These are phyloP conservation scores for Epicauta chinensis DNA, from an alignment of 1,140 invertebrate genomes.

Conservation along the genomic window DNA sequence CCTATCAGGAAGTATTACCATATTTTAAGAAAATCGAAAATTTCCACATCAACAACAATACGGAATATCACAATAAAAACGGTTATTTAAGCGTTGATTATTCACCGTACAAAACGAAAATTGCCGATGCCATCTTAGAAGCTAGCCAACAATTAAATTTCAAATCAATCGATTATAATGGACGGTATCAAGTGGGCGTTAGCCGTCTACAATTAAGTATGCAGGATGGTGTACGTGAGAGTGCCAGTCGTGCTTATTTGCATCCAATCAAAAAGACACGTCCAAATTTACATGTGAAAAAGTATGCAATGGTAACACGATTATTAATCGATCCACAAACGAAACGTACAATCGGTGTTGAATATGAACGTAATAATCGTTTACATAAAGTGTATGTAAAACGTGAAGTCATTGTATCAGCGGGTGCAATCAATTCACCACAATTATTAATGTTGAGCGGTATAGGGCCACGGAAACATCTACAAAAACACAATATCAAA, in stretches of 20 bases:
- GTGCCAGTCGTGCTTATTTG: constrained; percentile 67
- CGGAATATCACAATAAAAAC: constrained; percentile 42
- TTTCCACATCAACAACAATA: constrained; percentile 50
- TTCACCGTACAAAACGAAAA: constrained; percentile 51
- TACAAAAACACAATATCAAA: constrained; percentile 54
- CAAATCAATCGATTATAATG: constrained; percentile 67
- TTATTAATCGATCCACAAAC: constrained; percentile 64
- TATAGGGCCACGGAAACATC: constrained; percentile 65
- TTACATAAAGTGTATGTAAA: constrained; percentile 52
- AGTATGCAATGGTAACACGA: constrained; percentile 58
- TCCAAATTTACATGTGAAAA: constrained; percentile 59
- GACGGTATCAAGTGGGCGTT: constrained; percentile 52
- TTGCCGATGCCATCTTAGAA: constrained; percentile 61
- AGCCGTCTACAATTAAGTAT: constrained; percentile 60
- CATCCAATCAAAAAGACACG: constrained; percentile 53
- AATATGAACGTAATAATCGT: constrained; percentile 50
- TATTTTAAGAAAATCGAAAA: constrained; percentile 79
- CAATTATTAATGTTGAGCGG: constrained; percentile 78
- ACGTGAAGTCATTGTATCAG: constrained; percentile 72
- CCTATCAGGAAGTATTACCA: constrained; percentile 70
- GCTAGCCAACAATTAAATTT: constrained; percentile 60
- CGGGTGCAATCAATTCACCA: constrained; percentile 67
- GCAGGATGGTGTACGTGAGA: constrained; percentile 65
- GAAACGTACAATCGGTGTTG: constrained; percentile 58
- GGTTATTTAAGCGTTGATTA: constrained; percentile 56